phyloP scores from a whole-genome alignment of 2,888 invertebrate genomes.

The Drosophila anomelani region DNA sequence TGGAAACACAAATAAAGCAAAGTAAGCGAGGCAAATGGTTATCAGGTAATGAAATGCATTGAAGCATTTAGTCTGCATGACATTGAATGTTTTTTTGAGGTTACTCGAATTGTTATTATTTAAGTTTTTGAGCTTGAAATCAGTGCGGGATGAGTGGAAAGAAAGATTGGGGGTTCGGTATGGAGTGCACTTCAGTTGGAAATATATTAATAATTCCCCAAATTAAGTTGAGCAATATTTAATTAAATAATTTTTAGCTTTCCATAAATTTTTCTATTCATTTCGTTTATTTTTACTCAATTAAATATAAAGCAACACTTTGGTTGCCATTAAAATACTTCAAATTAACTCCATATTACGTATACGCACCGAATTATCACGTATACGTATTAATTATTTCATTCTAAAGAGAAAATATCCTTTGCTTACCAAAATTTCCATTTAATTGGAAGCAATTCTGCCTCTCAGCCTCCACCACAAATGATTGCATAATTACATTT shows the following conservation, averaged over 20 bases:
- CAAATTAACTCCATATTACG: not conserved
- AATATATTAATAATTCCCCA: not conserved
- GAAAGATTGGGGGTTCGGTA: not conserved
- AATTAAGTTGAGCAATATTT: not conserved
- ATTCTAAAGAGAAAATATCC: not conserved
- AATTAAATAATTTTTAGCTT: not conserved
- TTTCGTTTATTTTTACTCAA: not conserved
- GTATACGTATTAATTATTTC: not conserved
- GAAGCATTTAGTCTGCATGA: constrained; percentile 31
- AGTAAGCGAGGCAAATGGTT: constrained; percentile 28
- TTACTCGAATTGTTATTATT: constrained; percentile 4
- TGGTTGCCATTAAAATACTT: not conserved
- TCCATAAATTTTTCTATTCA: no score
- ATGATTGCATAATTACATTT: not conserved
- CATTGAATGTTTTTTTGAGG: constrained; percentile 42
- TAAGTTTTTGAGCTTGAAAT: not conserved
- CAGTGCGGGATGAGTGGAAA: not conserved
- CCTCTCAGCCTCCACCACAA: no score
- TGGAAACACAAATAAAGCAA: constrained; percentile 28
- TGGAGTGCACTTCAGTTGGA: not conserved
- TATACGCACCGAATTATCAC: not conserved
- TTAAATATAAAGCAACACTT: not conserved
- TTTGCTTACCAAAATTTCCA: not conserved
- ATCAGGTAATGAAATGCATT: constrained; percentile 31
- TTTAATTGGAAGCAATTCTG: not conserved